A percentile compares a stretch with the other conserved stretches of the same genome.
These are phyloP conservation scores for Andrena trimmerana DNA, from an alignment of 2,888 invertebrate genomes.

Conservation along the genomic window DNA sequence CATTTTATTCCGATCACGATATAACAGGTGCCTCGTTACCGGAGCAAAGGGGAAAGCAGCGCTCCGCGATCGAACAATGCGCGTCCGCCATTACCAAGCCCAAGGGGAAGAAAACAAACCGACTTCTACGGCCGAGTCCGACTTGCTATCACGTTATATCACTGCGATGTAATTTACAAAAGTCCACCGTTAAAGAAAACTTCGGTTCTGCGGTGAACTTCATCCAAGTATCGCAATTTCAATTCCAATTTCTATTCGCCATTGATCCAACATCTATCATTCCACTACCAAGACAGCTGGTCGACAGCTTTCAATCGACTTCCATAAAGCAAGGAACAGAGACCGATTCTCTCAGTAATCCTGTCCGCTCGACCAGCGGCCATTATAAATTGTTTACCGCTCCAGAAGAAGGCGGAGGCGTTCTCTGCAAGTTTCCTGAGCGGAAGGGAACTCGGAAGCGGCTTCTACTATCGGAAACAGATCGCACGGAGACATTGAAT, in stretches of 20 bases:
- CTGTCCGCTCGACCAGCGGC: background rate
- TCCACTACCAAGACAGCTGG: background rate
- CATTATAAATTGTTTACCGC: background rate
- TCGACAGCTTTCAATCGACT: background rate
- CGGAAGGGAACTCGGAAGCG: background rate
- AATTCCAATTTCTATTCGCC: too few species aligned
- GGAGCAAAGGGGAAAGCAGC: background rate
- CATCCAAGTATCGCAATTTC: too few species aligned
- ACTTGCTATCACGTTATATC: too few species aligned
- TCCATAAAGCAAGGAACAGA: slow-evolving; percentile 6
- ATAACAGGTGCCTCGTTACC: slow-evolving; percentile 1
- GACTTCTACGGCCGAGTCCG: background rate
- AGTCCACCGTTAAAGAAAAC: too few species aligned
- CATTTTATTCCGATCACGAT: slow-evolving; percentile 21
- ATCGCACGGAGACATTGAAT: slow-evolving; percentile 2
- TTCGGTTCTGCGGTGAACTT: too few species aligned
- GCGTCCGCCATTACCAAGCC: background rate
- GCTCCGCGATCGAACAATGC: background rate
- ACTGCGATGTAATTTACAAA: too few species aligned
- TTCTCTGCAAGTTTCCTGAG: slow-evolving; percentile 3
- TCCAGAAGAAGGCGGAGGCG: background rate
- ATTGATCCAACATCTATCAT: too few species aligned
- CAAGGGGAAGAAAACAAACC: background rate
- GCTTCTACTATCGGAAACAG: background rate
- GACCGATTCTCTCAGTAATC: background rate